These are phyloP conservation scores for Boulengeromyrus knoepffleri DNA, from an alignment of 2,113 vertebrate genomes.

Conservation along the genomic window DNA sequence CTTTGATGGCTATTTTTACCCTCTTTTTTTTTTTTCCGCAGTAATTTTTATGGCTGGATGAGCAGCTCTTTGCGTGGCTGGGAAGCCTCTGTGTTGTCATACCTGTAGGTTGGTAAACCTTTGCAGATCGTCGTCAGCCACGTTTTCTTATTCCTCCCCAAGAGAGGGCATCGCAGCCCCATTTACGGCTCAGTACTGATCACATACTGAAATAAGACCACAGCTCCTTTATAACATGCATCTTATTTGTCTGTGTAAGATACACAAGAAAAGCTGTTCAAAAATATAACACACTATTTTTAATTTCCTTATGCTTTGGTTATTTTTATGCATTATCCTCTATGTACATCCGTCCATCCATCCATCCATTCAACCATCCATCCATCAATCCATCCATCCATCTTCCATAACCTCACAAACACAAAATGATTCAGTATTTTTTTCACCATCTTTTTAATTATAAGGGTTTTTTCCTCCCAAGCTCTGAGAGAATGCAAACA, in stretches of 20 bases:
- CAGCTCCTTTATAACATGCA: neutral
- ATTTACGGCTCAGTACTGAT: neutral
- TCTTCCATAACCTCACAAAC: neutral
- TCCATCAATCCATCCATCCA: neutral
- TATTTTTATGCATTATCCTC: neutral
- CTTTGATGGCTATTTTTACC: slow-evolving; percentile 17
- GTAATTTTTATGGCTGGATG: neutral
- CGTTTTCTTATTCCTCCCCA: slow-evolving; percentile 16
- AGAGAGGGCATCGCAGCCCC: slow-evolving; percentile 33
- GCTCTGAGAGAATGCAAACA: neutral
- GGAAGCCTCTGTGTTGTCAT: slow-evolving; percentile 16
- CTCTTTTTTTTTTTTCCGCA: neutral
- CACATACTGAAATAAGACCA: neutral
- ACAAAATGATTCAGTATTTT: neutral
- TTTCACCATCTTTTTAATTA: neutral
- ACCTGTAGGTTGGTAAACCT: neutral
- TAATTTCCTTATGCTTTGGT: neutral
- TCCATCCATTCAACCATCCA: neutral
- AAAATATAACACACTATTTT: neutral
- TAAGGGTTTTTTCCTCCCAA: neutral
- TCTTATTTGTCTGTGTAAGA: neutral
- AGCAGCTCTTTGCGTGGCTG: neutral
- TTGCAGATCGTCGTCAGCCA: slow-evolving; percentile 10
- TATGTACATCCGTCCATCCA: neutral
- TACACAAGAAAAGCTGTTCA: neutral